These are phyloP conservation scores for Pseudomyrmex flavicornis DNA, from an alignment of 1,140 invertebrate genomes.

Conservation along the genomic window DNA sequence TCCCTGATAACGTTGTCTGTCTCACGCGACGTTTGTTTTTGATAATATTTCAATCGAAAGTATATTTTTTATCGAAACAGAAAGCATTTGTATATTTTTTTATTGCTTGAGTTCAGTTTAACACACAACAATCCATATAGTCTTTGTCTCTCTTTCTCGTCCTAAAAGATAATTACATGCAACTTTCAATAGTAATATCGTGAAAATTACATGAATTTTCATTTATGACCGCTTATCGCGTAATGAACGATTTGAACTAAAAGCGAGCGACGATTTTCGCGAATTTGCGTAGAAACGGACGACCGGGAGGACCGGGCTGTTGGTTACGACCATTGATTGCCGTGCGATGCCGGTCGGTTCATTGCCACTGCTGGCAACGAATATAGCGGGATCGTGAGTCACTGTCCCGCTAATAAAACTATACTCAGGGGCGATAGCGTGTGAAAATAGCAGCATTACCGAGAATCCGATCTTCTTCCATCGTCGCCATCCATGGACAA, in stretches of 20 bases:
- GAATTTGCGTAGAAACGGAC: constrained; percentile 27
- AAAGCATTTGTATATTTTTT: neutral
- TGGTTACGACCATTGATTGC: constrained; percentile 52
- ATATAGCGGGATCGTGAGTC: constrained; percentile 71
- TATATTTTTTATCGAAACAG: neutral
- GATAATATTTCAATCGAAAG: too few species aligned
- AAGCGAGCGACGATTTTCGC: neutral
- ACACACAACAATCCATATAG: neutral
- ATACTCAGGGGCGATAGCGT: constrained; percentile 44
- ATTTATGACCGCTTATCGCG: neutral
- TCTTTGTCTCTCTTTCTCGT: neutral
- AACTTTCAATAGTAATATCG: neutral
- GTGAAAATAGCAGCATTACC: constrained; percentile 65
- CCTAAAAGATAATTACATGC: neutral
- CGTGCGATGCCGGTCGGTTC: constrained; percentile 57
- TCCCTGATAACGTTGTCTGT: neutral
- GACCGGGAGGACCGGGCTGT: neutral
- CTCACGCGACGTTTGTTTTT: too few species aligned
- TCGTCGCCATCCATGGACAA: constrained; percentile 2
- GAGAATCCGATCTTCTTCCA: constrained; percentile 44
- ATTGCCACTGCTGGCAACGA: constrained; percentile 70
- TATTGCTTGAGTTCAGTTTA: neutral
- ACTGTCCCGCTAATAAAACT: constrained; percentile 66
- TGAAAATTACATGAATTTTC: neutral
- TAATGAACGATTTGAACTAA: neutral